Conservation (phyloP, 2,797 vertebrate species). For the Enoplosus armatus region DNA sequence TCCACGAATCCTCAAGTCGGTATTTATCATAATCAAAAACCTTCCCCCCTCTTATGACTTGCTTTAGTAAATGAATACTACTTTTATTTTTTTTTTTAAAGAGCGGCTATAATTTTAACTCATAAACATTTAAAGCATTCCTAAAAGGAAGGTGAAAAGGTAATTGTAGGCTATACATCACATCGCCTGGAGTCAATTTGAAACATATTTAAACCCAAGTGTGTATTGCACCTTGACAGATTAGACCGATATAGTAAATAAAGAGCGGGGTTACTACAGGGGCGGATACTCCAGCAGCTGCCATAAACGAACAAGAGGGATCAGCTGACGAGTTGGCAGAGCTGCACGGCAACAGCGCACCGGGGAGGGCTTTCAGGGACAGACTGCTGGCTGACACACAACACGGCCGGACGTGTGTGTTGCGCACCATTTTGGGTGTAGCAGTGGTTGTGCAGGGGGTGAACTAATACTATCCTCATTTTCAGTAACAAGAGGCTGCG, state of each 20-base stretch:
- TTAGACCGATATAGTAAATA: slow-evolving; percentile 32
- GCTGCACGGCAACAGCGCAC: slow-evolving; percentile 78
- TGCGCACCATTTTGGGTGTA: slow-evolving; percentile 71
- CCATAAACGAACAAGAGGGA: slow-evolving; percentile 81
- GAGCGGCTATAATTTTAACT: neutral
- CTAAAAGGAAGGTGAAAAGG: neutral
- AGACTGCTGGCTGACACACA: slow-evolving; percentile 33
- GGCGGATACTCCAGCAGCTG: slow-evolving; percentile 72
- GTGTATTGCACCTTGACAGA: slow-evolving; percentile 6
- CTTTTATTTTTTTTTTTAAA: no score
- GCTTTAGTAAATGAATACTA: neutral
- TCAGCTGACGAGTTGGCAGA: slow-evolving; percentile 92
- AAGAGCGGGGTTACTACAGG: slow-evolving; percentile 44
- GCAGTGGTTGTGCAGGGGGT: slow-evolving; percentile 33
- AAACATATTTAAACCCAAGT: neutral
- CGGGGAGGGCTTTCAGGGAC: slow-evolving; percentile 60
- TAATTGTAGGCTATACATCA: neutral
- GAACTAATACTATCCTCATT: neutral
- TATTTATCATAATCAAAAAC: neutral
- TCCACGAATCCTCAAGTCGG: neutral
- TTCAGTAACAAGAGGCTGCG: neutral
- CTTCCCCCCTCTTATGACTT: neutral
- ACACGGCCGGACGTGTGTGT: slow-evolving; percentile 17
- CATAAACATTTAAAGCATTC: neutral
- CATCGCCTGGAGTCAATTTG: neutral